Evolutionary conservation across 2,797 vertebrate species (phyloP), one percentile per base, ranked within the genome.

Genomic region (Ficedula albicollis): DNA sequence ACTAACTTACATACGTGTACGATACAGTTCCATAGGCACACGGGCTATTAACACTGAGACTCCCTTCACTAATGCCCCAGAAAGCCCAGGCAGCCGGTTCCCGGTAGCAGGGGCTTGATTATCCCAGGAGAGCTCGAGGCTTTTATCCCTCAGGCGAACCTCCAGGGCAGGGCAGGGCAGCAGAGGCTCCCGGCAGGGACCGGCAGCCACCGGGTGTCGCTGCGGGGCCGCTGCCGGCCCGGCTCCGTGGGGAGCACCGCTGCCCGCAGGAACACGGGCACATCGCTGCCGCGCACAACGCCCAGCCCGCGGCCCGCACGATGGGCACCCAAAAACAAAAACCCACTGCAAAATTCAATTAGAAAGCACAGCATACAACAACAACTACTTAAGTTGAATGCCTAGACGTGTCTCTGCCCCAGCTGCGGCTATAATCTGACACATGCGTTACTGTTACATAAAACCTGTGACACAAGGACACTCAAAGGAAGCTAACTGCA

Each of bases 181-280:
- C 22, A 2, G 2, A 6, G 2, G 20, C 58, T 48, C 44, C 27
- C 0, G 22, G 63, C 30, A 62, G 17, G 72, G 43, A 21, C 19
- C 5, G 0, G 23, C 51, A n/a, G 73, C 76, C 52, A 58, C 9
- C 76, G 84, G 94, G 60, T 27, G 96, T 27, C 91, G 83, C 96
- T 94, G 59, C 52, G 26, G 46, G 74, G 34, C 87, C 80, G 51
- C 56, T 4, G 36, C 22, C 11, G 36, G 46, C 34, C 70, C 39
- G 11, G 72, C 56, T 62, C 34, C 41, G 11, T 2, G 10, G 25
- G 84, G 59, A 72, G 11, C 66, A 11, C 4, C 20, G 46, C 46
- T 39, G 27, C 49, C 58, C 25, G 29, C n/a, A 1, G 62, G 39
- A 85, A 7, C 30, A 54, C 18, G 52, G 52, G 29, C 29, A 54